Base-by-base conservation (phyloP, 2,797 vertebrate species). In the Neosalanx taihuensis region DNA sequence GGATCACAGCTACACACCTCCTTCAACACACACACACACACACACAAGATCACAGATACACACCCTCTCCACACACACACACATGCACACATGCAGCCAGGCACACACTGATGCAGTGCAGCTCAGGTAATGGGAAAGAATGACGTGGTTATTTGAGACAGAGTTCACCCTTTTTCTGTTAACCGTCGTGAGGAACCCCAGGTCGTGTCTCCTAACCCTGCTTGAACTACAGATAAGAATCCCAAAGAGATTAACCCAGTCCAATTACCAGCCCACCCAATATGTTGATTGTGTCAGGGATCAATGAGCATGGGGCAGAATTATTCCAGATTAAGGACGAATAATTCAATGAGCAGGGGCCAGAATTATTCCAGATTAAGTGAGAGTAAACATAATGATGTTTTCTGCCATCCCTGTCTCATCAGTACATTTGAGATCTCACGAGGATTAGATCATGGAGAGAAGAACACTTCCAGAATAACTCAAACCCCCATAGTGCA, bases 151-250 rank as follows among this genome's bases (percentile, higher is more conserved):
- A 29, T 67, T 66, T 57, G n/a, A 5, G 58, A 70, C 76, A 76
- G 67, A 83, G 83, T 74, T 63, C 70, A 76, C 81, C 87, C 74
- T 81, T 72, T 72, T 79, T 83, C 79, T 84, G 69, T 85, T 85
- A 89, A 90, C 87, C 86, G 85, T 82, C 75, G 76, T 82, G 78
- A 81, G 83, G 41, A 88, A 79, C 84, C 83, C 78, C 86, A 85
- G 73, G 49, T 31, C 26, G 23, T 26, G 51, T n/a, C 31, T 18
- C 26, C 23, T 18, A 23, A 67, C 31, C 23, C 23, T 18, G 46
- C n/a, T 18, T 30, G 67, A 58, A 60, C 37, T 15, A 65, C 13
- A 61, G 77, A 41, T 58, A 26, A 41, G 17, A 23, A 12, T 49
- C 61, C 70, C 74, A 69, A n/a, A 69, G 53, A 85, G 81, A 84